phyloP scores from a whole-genome alignment of 2,888 invertebrate genomes.

The Onthophagus sagittarius region DNA sequence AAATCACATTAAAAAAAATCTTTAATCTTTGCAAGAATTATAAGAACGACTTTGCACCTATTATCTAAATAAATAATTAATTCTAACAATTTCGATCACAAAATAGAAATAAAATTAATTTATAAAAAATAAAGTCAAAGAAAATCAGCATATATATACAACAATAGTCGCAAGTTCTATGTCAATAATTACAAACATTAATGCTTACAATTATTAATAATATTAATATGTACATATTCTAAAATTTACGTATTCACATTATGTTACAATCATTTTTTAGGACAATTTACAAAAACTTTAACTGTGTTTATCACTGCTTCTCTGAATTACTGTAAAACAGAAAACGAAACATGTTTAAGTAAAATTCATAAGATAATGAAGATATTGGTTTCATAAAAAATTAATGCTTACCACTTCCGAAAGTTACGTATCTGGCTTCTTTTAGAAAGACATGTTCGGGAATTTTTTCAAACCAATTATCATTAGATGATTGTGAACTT shows the following conservation, averaged over 20 bases:
- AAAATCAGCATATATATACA: not conserved
- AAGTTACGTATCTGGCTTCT: not conserved
- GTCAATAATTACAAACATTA: not conserved
- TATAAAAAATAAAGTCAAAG: not conserved
- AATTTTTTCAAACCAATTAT: not conserved
- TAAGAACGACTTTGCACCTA: not conserved
- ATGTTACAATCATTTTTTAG: not conserved
- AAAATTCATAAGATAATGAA: no score
- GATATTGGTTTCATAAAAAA: not conserved
- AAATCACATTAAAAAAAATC: not conserved
- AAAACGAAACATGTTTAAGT: not conserved
- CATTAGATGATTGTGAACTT: not conserved
- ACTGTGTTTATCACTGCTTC: not conserved
- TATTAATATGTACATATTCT: not conserved
- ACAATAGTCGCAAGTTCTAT: not conserved
- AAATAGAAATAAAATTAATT: not conserved
- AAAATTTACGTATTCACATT: not conserved
- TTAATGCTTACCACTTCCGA: not conserved
- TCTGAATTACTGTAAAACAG: not conserved
- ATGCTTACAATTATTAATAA: not conserved
- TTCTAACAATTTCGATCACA: not conserved
- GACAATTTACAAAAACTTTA: not conserved
- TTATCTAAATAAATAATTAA: not conserved
- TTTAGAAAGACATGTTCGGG: not conserved
- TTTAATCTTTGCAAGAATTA: not conserved